phyloP scores from a whole-genome alignment of 2,113 vertebrate species.

The Cyphomyrus plagiostoma region DNA sequence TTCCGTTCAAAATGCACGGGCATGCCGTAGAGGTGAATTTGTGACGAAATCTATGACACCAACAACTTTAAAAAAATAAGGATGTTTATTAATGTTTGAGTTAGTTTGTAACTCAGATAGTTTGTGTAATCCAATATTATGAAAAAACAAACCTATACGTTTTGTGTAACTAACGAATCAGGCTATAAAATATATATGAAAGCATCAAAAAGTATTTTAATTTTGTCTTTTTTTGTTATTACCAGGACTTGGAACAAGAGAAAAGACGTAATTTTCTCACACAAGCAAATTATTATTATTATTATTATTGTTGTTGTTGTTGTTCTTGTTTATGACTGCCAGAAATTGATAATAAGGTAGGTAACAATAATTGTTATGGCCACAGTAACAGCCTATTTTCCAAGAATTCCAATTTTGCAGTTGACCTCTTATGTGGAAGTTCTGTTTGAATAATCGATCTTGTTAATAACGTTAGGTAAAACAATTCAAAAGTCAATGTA shows the following conservation, averaged over 20 bases:
- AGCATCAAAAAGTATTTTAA: not conserved
- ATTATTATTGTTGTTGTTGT: not conserved
- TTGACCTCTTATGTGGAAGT: not conserved
- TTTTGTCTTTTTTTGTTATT: not conserved
- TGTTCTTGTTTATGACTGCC: not conserved
- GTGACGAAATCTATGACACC: not conserved
- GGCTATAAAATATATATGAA: not conserved
- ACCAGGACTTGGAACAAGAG: not conserved
- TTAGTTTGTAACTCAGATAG: not conserved
- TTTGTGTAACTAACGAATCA: not conserved
- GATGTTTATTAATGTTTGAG: not conserved
- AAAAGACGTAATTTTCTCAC: not conserved
- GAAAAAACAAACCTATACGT: not conserved
- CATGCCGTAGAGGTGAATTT: not conserved
- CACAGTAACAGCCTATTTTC: not conserved
- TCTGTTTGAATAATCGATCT: not conserved
- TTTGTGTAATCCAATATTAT: not conserved
- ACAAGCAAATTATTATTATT: not conserved
- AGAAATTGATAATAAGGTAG: not conserved
- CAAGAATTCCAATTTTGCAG: not conserved
- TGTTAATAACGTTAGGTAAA: not conserved
- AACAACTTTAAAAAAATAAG: not conserved
- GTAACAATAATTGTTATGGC: not conserved
- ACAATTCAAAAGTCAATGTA: not conserved
- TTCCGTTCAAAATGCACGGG: not conserved